These are phyloP conservation scores for Steatornis caripensis DNA, from an alignment of 2,113 vertebrate genomes.

Conservation along the genomic window DNA sequence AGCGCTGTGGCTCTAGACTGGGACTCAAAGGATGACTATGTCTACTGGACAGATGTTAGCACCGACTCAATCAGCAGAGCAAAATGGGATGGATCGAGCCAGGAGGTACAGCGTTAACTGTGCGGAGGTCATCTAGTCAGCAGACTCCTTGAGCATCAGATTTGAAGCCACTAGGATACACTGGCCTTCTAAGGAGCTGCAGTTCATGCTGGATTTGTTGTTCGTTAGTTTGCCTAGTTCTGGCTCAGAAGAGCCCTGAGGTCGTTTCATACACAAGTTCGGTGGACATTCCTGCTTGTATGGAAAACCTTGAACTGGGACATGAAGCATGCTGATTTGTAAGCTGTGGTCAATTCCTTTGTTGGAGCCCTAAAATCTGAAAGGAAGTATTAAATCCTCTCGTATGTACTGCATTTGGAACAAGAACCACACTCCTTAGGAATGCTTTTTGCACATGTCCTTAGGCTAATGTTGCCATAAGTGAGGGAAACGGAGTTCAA, in stretches of 20 bases:
- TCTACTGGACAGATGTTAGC: conserved; percentile 98
- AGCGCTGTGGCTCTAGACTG: conserved; percentile 98
- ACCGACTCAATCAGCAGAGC: conserved; percentile 97
- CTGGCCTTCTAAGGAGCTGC: background rate
- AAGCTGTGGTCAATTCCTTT: background rate
- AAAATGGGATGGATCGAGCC: conserved; percentile 91
- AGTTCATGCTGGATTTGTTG: background rate
- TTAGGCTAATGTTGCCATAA: background rate
- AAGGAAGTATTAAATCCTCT: background rate
- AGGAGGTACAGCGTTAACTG: conserved; percentile 82
- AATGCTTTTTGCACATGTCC: background rate
- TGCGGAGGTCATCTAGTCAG: background rate
- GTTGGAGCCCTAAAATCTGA: background rate
- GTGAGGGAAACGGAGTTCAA: background rate
- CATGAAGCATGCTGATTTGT: background rate
- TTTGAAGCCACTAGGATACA: background rate
- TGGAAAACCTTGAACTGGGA: background rate
- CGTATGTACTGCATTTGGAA: background rate
- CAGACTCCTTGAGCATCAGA: background rate
- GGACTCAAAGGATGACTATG: conserved; percentile 88
- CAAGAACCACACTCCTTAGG: background rate
- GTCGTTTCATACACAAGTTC: background rate
- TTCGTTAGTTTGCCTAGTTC: background rate
- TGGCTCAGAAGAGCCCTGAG: background rate
- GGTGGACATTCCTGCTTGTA: background rate